A percentile compares a stretch with the other conserved stretches of the same genome.
Evolutionary conservation across 2,888 invertebrate genomes (phyloP).

Genomic region (Campaea margaritaria): DNA sequence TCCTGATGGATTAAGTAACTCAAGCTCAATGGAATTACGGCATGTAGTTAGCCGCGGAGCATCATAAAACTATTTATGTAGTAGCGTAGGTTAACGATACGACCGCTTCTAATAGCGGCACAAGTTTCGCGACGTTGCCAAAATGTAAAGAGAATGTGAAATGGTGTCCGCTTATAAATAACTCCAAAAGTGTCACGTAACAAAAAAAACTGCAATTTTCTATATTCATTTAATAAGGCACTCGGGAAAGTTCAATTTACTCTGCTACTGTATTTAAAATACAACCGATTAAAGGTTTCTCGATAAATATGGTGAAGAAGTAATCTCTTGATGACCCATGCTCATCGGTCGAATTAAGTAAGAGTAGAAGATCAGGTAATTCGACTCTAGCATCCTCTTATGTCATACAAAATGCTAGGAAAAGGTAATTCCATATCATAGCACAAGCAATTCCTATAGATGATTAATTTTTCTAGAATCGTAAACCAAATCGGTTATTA

Average conservation of each 20-base stretch:
- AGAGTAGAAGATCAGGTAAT: neutral
- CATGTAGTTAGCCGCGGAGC: slow-evolving; percentile 24
- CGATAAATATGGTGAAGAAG: too few species aligned
- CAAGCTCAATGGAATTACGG: slow-evolving; percentile 36
- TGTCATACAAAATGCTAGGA: too few species aligned
- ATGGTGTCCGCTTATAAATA: neutral
- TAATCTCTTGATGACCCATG: too few species aligned
- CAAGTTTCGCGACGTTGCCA: slow-evolving; percentile 3
- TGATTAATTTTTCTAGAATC: slow-evolving; percentile 8
- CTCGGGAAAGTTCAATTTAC: too few species aligned
- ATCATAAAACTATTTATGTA: slow-evolving; percentile 31
- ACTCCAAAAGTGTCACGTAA: too few species aligned
- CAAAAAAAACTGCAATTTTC: too few species aligned
- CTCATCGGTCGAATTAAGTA: too few species aligned
- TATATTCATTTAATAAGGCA: too few species aligned
- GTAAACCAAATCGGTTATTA: slow-evolving; percentile 29
- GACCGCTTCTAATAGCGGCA: slow-evolving; percentile 6
- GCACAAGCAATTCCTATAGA: neutral
- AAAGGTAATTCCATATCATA: neutral
- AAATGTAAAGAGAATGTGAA: slow-evolving; percentile 1
- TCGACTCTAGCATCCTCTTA: neutral
- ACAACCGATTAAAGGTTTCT: too few species aligned
- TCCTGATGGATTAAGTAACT: slow-evolving; percentile 26
- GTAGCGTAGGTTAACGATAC: slow-evolving; percentile 22
- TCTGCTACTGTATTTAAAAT: too few species aligned